phyloP scores from a whole-genome alignment of 30 jellyfish, hydroid and myxozoan genomes.

The Catostylus mosaicus region DNA sequence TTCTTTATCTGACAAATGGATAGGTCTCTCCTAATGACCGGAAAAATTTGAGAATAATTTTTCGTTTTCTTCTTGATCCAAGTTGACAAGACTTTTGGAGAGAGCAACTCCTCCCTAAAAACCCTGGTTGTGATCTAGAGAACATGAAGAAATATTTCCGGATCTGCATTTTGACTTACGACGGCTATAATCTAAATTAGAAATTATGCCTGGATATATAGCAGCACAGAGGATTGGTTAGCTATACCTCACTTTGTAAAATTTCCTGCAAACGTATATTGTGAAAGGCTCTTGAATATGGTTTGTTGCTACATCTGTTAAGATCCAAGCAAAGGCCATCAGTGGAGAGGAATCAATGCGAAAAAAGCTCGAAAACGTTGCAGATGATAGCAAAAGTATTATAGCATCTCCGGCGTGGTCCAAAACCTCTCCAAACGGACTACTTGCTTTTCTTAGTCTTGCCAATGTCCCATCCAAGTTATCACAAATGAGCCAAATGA shows the following conservation, averaged over 20 bases:
- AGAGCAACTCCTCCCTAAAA: too few relatives aligned
- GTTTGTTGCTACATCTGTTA: slow-evolving; percentile 3
- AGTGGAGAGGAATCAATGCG: neutral
- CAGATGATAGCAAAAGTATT: slow-evolving; percentile 12
- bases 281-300: slow-evolving; percentile 35
- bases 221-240: too few relatives aligned
- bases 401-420: slow-evolving; percentile 60
- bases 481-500: slow-evolving; percentile 20
- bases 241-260: slow-evolving; percentile 33
- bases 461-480: slow-evolving; percentile 54
- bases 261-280: slow-evolving; percentile 29
- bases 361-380: slow-evolving; percentile 19
- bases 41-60: too few relatives aligned
- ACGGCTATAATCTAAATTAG: too few relatives aligned
- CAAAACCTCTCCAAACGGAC: slow-evolving; percentile 55
- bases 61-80: too few relatives aligned
- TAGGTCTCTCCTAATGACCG: too few relatives aligned
- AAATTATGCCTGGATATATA: too few relatives aligned
- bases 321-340: slow-evolving; percentile 1
- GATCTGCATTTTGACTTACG: too few relatives aligned
- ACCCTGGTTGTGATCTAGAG: too few relatives aligned
- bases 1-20: too few relatives aligned
- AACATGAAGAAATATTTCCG: too few relatives aligned
- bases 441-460: neutral
- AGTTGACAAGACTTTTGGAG: too few relatives aligned